Base-by-base conservation (phyloP, 2,888 invertebrate species). In the Tenthredo distinguenda region DNA sequence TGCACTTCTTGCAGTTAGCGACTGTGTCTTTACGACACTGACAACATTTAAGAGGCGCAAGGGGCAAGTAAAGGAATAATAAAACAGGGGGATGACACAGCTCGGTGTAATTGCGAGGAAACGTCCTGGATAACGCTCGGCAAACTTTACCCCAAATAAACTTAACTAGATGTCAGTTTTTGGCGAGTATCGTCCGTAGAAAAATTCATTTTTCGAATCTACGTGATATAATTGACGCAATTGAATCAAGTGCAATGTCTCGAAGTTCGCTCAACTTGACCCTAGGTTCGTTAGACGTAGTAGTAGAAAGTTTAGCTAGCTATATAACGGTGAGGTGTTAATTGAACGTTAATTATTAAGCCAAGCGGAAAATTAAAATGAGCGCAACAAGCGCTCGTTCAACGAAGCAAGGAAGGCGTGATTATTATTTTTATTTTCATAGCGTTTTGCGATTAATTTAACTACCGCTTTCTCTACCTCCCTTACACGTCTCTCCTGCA, bases 401-500 rank as follows among this genome's bases (percentile, higher is more conserved):
- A 87, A 87, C 87, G 87, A 88, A 90, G 40, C 74, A 74, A 43
- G 43, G 43, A 43, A 9, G 21, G 74, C 43, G 21, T 74, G 21
- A 74, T 74, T 43, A 40, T 74, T 43, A 74, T 91, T 90, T 90
- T 91, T 91, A 91, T 91, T 91, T 91, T 90, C 88, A 87, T 88
- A 88, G 88, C 86, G 87, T 87, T 87, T 88, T 88, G 77, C 90
- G 89, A 91, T 90, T 90, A 91, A 91, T 91, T 90, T 88, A 89
- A 90, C 83, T 47, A 71, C 68, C 68, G 68, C 83, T 68, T 68
- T 71, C 83, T 65, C 68, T 65, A 62, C 37, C 37, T 55, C 55
- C 50, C n/a, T 21, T n/a, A 40, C 79, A 6, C 34, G 43, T n/a
- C 50, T 26, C 81, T 81, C 26, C 77, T n/a, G 40, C 83, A 68